Conservation (phyloP, 1,140 invertebrate genomes). For the Belonocnema kinseyi region DNA sequence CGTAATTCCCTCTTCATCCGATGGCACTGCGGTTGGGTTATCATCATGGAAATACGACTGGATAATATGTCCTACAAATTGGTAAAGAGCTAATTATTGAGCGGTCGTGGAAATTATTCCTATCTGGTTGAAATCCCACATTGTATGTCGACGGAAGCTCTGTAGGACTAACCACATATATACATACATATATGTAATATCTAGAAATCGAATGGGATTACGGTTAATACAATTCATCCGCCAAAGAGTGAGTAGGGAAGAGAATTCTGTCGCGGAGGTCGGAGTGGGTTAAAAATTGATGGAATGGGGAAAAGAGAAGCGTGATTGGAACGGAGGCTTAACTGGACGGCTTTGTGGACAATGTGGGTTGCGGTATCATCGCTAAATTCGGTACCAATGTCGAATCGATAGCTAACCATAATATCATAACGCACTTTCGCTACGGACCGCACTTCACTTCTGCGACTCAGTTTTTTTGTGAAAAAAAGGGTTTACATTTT, state of each 20-base stretch:
- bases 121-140: background rate
- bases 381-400: conserved; percentile 6
- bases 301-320: background rate
- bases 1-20: conserved; percentile 24
- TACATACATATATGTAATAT: background rate
- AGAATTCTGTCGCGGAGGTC: background rate
- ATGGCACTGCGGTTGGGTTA: conserved; percentile 1
- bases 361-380: background rate
- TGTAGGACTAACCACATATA: background rate
- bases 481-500: background rate
- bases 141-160: background rate
- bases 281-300: background rate
- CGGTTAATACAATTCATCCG: background rate
- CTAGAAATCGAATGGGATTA: background rate
- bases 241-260: background rate
- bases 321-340: background rate
- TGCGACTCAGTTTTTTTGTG: background rate
- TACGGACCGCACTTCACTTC: conserved; percentile 14
- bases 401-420: background rate
- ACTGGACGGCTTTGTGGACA: conserved; percentile 4
- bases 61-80: conserved; percentile 27
- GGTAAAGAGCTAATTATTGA: conserved; percentile 21
- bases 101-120: background rate
- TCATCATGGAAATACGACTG: conserved; percentile 5
- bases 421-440: conserved; percentile 27